Conservation (phyloP, 2,888 invertebrate genomes). For the Lasioglossum vierecki region DNA sequence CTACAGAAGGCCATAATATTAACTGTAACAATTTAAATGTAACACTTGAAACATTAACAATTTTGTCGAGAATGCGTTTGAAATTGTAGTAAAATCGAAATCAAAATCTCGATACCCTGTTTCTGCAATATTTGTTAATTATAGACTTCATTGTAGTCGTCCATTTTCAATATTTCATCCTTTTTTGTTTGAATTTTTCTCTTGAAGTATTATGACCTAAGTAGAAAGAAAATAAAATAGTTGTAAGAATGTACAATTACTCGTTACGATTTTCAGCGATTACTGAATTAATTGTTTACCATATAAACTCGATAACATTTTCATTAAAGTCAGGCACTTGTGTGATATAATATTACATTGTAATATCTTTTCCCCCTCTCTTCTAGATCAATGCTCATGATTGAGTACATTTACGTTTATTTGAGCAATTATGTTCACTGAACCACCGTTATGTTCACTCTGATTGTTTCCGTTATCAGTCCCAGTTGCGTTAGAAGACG, state of each 20-base stretch:
- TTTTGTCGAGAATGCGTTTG: background rate
- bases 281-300: constrained; percentile 24
- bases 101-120: background rate
- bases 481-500: constrained; percentile 49
- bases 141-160: background rate
- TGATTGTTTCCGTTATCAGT: constrained; percentile 22
- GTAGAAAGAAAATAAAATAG: background rate
- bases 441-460: constrained; percentile 2
- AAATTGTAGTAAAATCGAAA: background rate
- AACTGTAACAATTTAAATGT: background rate
- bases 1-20: constrained; percentile 9
- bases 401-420: constrained; percentile 72
- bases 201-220: background rate
- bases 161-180: background rate
- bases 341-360: constrained; percentile 11
- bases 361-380: background rate
- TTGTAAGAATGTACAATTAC: background rate
- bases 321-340: constrained; percentile 10
- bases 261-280: background rate
- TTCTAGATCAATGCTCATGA: constrained; percentile 54
- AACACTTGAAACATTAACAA: background rate
- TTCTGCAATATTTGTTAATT: background rate
- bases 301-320: constrained; percentile 1
- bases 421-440: constrained; percentile 57
- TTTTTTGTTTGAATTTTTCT: background rate